Base-by-base conservation (phyloP, 2,888 invertebrate genomes). In the Frankliniella fusca region DNA sequence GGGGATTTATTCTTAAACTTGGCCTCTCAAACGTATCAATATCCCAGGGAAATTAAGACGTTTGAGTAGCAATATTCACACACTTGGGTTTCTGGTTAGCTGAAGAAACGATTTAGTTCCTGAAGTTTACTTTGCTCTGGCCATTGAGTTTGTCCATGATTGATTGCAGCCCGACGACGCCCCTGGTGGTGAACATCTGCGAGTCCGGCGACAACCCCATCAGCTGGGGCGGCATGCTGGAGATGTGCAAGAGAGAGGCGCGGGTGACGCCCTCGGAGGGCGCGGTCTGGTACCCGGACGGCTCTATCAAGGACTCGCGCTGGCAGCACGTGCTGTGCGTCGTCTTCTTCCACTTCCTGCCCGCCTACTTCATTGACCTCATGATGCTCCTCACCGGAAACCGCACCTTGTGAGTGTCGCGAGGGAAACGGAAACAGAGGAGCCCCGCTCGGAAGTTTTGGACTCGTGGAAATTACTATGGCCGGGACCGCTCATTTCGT, bases 211-310 rank as follows among this genome's bases (percentile, higher is more conserved):
- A 94, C 80, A 92, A 94, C 85, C 94, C 93, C 82, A 91, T 96
- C 65, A 95, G 94, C 0, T 98, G 98, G 97, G 94, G 93, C 81
- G 92, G 95, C 85, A 92, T 98, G 48, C 90, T 97, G 86, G 91
- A 93, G 85, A 91, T 92, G 84, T 94, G 95, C 79, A 93, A 93
- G 86, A 90, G 91, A 23, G 90, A 94, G 0, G 92, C 92, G 38
- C 91, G 93, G 85, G 91, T 93, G 85, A 93, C 94, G 88, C 97
- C 97, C 0, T 94, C 96, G 87, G 94, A 96, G 86, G 92, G 93
- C 54, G 94, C 95, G 27, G 90, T 97, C 83, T 96, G 97, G 94
- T 95, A 93, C 88, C 95, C 95, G 2, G 93, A 94, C 86, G 95
- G 95, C 0, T 92, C 93, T 85, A 93, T 95, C 54, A 90, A 93